Percentiles rank a stretch among this genome's conserved stretches.
phyloP scores from a whole-genome alignment of 2,888 invertebrate species.

The Tenthredo notha region DNA sequence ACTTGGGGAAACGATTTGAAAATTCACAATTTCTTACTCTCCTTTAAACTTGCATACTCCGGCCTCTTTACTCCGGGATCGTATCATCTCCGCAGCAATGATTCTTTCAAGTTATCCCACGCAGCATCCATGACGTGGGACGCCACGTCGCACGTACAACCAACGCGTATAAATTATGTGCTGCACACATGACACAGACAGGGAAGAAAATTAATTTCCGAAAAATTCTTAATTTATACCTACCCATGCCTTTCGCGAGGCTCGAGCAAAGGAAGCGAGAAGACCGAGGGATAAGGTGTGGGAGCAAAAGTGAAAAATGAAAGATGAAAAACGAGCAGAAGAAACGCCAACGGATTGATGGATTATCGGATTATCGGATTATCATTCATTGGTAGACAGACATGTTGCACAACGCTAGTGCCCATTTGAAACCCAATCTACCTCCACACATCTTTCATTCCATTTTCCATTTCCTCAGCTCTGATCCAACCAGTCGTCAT shows the following conservation, averaged over 20 bases:
- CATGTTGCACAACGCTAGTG: background rate
- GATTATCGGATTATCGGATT: slow-evolving; percentile 33
- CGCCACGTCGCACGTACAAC: background rate
- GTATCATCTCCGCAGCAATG: background rate
- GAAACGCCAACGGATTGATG: background rate
- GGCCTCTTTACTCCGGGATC: background rate
- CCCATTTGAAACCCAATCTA: background rate
- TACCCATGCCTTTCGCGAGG: background rate
- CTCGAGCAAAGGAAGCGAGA: background rate
- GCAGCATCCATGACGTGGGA: background rate
- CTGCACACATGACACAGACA: background rate
- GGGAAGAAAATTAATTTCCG: background rate
- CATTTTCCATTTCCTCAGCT: background rate
- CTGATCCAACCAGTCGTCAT: background rate
- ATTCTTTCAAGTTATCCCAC: background rate
- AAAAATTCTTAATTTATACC: background rate
- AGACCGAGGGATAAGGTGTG: background rate
- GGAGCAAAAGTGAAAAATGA: background rate
- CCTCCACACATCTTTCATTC: background rate
- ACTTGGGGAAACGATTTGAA: background rate
- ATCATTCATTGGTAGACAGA: slow-evolving; percentile 10
- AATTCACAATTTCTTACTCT: slow-evolving; percentile 3
- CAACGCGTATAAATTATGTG: background rate
- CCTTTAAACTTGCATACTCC: slow-evolving; percentile 2
- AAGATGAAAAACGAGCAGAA: slow-evolving; percentile 17